Conservation (phyloP, 2,888 invertebrate species). For the Lepidochrysops patricia region DNA sequence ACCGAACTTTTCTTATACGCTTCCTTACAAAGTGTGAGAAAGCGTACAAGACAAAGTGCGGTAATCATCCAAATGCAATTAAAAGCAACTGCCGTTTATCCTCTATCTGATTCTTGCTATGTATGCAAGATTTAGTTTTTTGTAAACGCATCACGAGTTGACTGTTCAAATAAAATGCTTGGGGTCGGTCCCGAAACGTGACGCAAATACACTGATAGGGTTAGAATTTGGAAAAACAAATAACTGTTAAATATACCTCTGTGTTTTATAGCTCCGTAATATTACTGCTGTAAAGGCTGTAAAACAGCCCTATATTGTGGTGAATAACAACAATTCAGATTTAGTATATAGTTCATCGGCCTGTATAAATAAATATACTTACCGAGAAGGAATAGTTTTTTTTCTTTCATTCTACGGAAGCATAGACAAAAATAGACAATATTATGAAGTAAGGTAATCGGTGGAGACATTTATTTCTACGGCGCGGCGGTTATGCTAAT, state of each 20-base stretch:
- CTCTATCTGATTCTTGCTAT: neutral
- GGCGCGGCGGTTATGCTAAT: no score
- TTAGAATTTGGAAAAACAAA: constrained; percentile 9
- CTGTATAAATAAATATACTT: no score
- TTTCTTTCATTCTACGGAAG: no score
- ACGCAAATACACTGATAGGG: constrained; percentile 5
- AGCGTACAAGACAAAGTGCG: no score
- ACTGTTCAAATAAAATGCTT: constrained; percentile 10
- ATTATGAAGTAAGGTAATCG: no score
- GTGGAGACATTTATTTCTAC: no score
- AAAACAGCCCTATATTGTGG: neutral
- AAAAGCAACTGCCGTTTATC: neutral
- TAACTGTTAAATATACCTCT: neutral
- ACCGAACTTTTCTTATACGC: no score
- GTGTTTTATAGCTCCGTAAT: neutral
- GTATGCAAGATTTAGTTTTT: constrained; percentile 5
- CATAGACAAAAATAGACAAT: no score
- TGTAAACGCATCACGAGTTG: constrained; percentile 7
- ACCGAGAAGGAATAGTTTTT: no score
- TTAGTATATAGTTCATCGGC: no score
- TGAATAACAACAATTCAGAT: neutral
- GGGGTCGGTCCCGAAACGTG: constrained; percentile 9
- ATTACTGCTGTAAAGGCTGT: neutral
- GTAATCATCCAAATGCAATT: neutral
- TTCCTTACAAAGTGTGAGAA: no score